Evolutionary conservation across 2,888 invertebrate species (phyloP).

Genomic region (Morinoia aosen): DNA sequence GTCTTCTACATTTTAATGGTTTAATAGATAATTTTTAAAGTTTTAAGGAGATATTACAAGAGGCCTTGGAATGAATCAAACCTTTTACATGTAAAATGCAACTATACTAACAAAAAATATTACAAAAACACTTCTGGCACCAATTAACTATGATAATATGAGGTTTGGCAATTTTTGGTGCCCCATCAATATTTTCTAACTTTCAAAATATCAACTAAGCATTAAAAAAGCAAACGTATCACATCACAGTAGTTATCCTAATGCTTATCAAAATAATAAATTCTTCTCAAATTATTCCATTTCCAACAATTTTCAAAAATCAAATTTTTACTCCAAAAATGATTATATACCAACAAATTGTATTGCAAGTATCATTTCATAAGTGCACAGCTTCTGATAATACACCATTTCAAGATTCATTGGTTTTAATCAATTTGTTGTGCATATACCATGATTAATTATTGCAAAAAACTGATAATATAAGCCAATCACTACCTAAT

Average conservation of each 20-base stretch:
- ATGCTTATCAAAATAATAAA: not conserved
- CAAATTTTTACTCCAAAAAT: not conserved
- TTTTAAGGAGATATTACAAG: not conserved
- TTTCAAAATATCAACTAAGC: not conserved
- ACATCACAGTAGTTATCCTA: not conserved
- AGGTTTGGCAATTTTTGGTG: not conserved
- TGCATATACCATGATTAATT: too few relatives aligned
- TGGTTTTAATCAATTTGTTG: too few relatives aligned
- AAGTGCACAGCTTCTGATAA: too few relatives aligned
- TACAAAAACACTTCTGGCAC: too few relatives aligned
- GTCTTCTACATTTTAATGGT: too few relatives aligned
- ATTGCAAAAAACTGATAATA: too few relatives aligned
- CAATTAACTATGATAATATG: not conserved
- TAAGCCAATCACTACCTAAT: too few relatives aligned
- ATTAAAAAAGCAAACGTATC: not conserved
- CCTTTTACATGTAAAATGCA: not conserved
- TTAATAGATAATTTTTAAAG: too few relatives aligned
- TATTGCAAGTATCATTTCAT: not conserved
- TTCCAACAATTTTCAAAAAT: not conserved
- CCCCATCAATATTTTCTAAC: not conserved
- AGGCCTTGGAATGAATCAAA: not conserved
- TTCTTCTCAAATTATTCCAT: not conserved
- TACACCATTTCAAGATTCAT: too few relatives aligned
- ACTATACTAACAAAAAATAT: not conserved
- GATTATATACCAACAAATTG: not conserved